A percentile compares a stretch with the other conserved stretches of the same genome.
Conservation (phyloP, 2,113 vertebrate species). For the Phocoena phocoena region DNA sequence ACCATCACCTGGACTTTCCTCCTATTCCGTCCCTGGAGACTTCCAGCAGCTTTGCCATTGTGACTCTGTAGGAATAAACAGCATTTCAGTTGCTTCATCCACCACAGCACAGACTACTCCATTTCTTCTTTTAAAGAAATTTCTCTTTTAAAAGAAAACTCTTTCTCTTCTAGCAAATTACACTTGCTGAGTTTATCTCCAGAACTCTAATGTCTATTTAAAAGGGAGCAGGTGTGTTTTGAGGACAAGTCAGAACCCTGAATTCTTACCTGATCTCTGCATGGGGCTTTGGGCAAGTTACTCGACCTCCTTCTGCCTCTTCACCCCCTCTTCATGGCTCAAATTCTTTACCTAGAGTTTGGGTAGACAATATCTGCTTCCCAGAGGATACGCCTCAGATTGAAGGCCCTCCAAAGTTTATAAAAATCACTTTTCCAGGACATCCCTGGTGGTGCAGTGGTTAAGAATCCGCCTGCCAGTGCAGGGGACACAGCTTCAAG, state of each 20-base stretch:
- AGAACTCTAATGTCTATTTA: background rate
- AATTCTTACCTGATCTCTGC: background rate
- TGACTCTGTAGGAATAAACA: background rate
- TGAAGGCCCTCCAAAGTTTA: background rate
- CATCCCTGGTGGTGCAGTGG: too few species aligned
- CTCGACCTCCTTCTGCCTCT: background rate
- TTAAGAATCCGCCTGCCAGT: too few species aligned
- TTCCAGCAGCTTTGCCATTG: background rate
- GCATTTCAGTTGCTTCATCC: background rate
- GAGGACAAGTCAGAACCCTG: background rate
- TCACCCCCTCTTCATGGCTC: background rate
- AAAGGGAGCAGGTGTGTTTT: background rate
- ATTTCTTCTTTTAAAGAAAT: background rate
- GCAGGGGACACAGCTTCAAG: too few species aligned
- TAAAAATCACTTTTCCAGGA: background rate
- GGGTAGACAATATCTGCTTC: background rate
- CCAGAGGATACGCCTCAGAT: background rate
- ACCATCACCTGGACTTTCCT: too few species aligned
- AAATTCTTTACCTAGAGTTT: background rate
- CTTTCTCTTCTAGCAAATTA: background rate
- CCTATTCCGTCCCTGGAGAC: background rate
- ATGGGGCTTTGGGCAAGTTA: background rate
- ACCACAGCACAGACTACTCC: background rate
- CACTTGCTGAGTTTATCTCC: background rate
- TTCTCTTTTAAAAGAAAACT: background rate